Percentiles rank a stretch among this genome's conserved stretches.
phyloP scores from a whole-genome alignment of 1,140 invertebrate genomes.

The Bombus waltoni region DNA sequence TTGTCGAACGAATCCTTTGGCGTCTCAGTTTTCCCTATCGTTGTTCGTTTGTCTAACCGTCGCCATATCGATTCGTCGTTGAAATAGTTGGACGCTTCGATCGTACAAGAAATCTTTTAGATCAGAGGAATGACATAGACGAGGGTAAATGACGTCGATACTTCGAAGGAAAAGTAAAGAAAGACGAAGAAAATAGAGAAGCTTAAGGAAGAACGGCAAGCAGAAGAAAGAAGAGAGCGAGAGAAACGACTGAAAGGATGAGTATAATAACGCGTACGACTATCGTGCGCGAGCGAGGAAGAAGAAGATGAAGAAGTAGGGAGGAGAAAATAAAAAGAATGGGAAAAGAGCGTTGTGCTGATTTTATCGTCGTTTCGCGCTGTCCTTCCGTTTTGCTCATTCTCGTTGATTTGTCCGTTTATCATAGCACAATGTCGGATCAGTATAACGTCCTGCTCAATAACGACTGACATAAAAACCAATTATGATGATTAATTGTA shows the following conservation, averaged over 20 bases:
- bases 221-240: background rate
- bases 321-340: background rate
- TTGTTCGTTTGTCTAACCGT: background rate
- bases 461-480: constrained; percentile 52
- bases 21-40: background rate
- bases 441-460: constrained; percentile 57
- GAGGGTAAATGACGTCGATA: background rate
- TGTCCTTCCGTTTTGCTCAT: constrained; percentile 15
- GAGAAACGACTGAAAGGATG: background rate
- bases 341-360: background rate
- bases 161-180: background rate
- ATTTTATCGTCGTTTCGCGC: constrained; percentile 10
- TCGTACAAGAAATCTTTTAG: background rate
- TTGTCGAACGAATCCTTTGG: background rate
- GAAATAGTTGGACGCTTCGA: constrained; percentile 10
- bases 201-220: background rate
- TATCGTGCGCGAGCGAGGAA: too few relatives aligned
- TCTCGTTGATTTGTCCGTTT: constrained; percentile 28
- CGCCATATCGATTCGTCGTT: constrained; percentile 1
- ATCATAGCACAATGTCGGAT: constrained; percentile 47
- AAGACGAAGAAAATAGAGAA: background rate
- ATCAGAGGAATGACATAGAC: background rate
- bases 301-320: too few relatives aligned
- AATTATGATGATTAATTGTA: constrained; percentile 53
- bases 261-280: background rate